Percentiles rank a stretch among this genome's conserved stretches.
phyloP scores from a whole-genome alignment of 2,888 invertebrate genomes.

The Orthosia cruda region DNA sequence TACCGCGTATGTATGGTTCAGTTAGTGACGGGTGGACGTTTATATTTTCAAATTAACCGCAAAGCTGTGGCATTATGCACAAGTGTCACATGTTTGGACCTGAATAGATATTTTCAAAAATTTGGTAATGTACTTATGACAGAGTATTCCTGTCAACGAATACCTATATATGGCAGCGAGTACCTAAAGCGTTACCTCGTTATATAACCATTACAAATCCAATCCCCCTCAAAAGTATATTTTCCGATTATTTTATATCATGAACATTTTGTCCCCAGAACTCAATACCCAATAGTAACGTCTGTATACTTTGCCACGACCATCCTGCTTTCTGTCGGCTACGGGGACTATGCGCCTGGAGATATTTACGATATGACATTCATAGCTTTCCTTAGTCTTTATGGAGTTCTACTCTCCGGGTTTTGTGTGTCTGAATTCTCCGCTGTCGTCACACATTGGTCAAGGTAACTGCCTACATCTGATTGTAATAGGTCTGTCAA shows the following conservation, averaged over 20 bases:
- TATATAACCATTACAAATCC: not conserved
- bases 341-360: constrained; percentile 88
- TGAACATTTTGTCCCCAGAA: constrained; percentile 72
- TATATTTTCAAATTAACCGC: constrained; percentile 34
- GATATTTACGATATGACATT: constrained; percentile 88
- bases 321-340: constrained; percentile 86
- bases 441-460: constrained; percentile 88
- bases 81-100: not conserved
- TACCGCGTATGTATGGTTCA: constrained; percentile 31
- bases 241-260: not conserved
- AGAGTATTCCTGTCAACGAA: not conserved
- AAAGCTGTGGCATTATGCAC: constrained; percentile 7
- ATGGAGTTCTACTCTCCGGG: constrained; percentile 88
- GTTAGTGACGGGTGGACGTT: constrained; percentile 23
- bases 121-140: not conserved
- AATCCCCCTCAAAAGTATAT: not conserved
- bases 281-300: constrained; percentile 82
- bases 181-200: not conserved
- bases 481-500: constrained; percentile 14
- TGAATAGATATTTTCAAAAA: constrained; percentile 7
- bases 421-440: constrained; percentile 91
- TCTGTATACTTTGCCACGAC: constrained; percentile 89
- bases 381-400: constrained; percentile 87
- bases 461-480: constrained; percentile 78
- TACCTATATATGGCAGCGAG: not conserved